Evolutionary conservation across 2,113 vertebrate genomes (phyloP).

Genomic region (Dinomys branickii): DNA sequence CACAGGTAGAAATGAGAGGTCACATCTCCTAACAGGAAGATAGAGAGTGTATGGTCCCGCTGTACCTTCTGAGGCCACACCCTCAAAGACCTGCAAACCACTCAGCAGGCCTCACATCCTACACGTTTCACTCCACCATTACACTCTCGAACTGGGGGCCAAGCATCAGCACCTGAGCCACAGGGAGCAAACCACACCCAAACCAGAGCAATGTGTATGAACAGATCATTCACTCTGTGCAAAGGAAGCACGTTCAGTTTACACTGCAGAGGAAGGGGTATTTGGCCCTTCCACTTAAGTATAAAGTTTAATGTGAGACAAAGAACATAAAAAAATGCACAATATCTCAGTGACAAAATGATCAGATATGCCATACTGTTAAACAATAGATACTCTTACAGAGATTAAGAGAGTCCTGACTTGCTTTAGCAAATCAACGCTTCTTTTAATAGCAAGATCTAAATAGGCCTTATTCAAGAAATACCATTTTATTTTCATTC

Average conservation of each 20-base stretch:
- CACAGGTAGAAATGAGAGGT: background rate
- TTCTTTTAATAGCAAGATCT: constrained; percentile 30
- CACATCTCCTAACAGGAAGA: background rate
- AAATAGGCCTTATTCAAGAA: background rate
- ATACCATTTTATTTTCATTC: constrained; percentile 28
- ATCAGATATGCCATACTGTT: background rate
- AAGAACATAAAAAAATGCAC: background rate
- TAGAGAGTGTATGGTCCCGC: background rate
- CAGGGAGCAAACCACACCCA: background rate
- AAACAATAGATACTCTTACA: constrained; percentile 31
- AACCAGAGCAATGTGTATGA: background rate
- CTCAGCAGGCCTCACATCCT: too few relatives aligned
- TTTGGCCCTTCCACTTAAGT: background rate
- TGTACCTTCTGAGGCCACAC: background rate
- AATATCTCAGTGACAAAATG: background rate
- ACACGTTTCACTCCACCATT: background rate
- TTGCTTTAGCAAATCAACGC: background rate
- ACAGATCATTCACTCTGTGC: background rate
- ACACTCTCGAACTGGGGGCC: background rate
- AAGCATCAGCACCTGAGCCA: background rate
- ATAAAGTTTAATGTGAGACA: background rate
- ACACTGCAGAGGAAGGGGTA: background rate
- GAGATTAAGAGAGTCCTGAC: background rate
- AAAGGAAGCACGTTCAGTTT: background rate
- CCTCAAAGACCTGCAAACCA: background rate